Percentiles rank a stretch among this genome's conserved stretches.
These are phyloP conservation scores for Listronotus oregonensis DNA, from an alignment of 1,140 invertebrate species.

Conservation along the genomic window DNA sequence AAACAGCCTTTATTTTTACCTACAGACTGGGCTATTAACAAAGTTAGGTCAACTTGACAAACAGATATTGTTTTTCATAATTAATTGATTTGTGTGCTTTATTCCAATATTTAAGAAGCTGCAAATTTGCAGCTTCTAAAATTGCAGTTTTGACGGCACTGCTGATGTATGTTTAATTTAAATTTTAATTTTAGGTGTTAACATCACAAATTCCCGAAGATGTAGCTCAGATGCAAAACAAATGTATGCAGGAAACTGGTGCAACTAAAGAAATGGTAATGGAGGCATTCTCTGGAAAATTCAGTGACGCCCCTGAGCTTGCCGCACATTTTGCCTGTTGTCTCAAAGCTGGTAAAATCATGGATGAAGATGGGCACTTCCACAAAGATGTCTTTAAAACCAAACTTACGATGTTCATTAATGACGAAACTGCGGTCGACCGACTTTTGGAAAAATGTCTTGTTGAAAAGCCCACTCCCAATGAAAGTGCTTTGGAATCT, in stretches of 20 bases:
- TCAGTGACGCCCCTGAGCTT: conserved; percentile 8
- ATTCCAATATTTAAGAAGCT: too few relatives aligned
- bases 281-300: conserved; percentile 8
- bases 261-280: conserved; percentile 12
- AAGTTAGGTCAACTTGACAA: too few relatives aligned
- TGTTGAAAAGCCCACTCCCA: not conserved
- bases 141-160: too few relatives aligned
- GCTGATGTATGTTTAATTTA: too few relatives aligned
- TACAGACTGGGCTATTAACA: too few relatives aligned
- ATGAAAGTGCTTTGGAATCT: conserved; percentile 7
- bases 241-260: conserved; percentile 20
- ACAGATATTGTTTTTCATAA: too few relatives aligned
- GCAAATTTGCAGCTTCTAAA: too few relatives aligned
- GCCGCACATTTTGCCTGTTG: conserved; percentile 6
- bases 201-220: not conserved
- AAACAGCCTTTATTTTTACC: too few relatives aligned
- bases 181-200: too few relatives aligned
- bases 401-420: not conserved
- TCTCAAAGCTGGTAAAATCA: conserved; percentile 1
- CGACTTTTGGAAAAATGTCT: conserved; percentile 2
- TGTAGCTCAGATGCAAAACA: not conserved
- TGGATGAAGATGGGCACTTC: conserved; percentile 7
- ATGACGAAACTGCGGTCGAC: conserved; percentile 7
- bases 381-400: conserved; percentile 6
- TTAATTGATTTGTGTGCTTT: too few relatives aligned